Base-by-base conservation (phyloP, 53 echinoderm and acorn worm species). In the Patiria pectinifera region DNA sequence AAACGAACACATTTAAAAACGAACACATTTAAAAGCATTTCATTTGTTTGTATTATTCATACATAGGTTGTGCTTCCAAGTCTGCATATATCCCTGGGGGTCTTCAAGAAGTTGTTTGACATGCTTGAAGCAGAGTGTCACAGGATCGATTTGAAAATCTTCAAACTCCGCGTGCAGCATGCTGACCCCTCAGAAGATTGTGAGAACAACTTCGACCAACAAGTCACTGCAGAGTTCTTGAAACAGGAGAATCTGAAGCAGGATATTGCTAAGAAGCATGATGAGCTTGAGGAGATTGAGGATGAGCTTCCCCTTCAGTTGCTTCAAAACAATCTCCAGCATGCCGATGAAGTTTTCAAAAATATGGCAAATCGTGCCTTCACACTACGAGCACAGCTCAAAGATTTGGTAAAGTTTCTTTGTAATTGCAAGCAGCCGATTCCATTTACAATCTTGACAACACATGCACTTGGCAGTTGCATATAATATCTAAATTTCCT, bases 41-140 rank as follows among this genome's bases (percentile, higher is more conserved):
- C 35, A 35, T 35, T 35, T 0, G 35, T 35, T 35, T 35, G 35
- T 35, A 35, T 35, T 35, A 35, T 35, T 35, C 35, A 35, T 35
- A 35, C 35, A 35, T 46, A 91, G 91, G 81, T 91, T 47, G 46
- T 69, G 15, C 47, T 91, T 45, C 91, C 81, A 9, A 69, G 62
- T 44, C 80, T 91, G 16, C 91, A 91, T 46, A 91, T 91, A 45
- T 79, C 80, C 2, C 91, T 91, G 9, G 91, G 91, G 22, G 21
- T 91, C 60, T 91, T 45, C 69, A 91, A 80, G 45, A 91, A 91
- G 48, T 13, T 91, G 62, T 91, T 12, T 58, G 91, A 91, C 82
- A 79, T 80, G 69, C 66, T 91, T 15, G 91, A 91, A 23, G 63
- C 2, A 12, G 6, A 69, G n/a, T 78, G 80, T 35, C 62, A 91